Evolutionary conservation across 2,888 invertebrate genomes (phyloP), one percentile per base, ranked within the genome.

Genomic region (Nephrotoma appendiculata): DNA sequence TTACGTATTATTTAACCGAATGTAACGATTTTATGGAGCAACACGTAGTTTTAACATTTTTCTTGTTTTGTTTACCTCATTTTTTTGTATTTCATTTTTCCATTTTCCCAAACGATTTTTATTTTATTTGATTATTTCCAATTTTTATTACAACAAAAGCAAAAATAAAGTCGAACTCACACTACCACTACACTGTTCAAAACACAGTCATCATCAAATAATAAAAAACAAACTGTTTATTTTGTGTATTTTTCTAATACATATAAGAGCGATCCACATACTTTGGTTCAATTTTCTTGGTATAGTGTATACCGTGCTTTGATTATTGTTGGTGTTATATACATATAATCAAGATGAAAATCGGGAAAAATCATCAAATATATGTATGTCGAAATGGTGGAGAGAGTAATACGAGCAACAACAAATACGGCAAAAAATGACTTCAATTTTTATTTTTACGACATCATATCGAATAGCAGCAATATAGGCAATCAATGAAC

Each of bases 401-500:
- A 84, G 42, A 42, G 84, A 84, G 15, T 84, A 2, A n/a, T 84
- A 43, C 43, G 5, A 42, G n/a, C 42, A 42, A 84, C 43, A 84
- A 84, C 43, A 42, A 83, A 71, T 31, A 71, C 31, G 9, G 31
- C 31, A 44, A 44, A 85, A 45, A 43, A 45, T 44, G 44, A 85
- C 42, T 44, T 85, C 44, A 44, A 44, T 85, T 85, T 85, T 85
- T 44, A 84, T 42, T 45, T 44, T 85, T 85, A 85, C 85, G 45
- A 85, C 45, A 85, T 44, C 19, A 85, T 44, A 85, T 85, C 85
- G 85, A 85, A 85, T 85, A n/a, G 85, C 43, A 85, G 52, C 52
- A 71, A 71, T 71, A 85, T 45, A 85, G 85, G 85, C 85, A 44
- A 85, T 85, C 85, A 85, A 85, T 85, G 85, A 45, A 85, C 85